Conservation (phyloP, 2,797 vertebrate genomes). For the Salmo trutta region DNA sequence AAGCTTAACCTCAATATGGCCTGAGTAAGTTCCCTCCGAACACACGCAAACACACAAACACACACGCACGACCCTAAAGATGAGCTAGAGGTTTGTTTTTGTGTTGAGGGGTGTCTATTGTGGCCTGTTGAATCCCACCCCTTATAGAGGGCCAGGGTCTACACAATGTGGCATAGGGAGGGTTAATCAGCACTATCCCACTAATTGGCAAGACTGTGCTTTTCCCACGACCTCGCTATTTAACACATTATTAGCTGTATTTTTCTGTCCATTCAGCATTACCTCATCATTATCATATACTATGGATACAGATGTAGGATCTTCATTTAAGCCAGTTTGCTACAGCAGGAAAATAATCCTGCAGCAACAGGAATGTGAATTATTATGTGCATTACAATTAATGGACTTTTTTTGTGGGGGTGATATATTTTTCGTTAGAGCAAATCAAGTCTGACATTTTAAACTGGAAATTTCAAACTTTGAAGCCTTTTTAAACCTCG, state of each 20-base stretch:
- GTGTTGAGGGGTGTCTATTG: conserved; percentile 34
- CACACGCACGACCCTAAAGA: neutral
- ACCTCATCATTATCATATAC: conserved; percentile 28
- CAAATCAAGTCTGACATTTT: no score
- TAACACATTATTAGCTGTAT: conserved; percentile 59
- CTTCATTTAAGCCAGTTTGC: no score
- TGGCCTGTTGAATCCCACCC: conserved; percentile 51
- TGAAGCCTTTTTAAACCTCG: no score
- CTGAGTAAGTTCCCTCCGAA: conserved; percentile 22
- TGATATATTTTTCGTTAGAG: no score
- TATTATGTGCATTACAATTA: no score
- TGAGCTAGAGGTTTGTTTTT: neutral
- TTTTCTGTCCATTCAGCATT: conserved; percentile 44
- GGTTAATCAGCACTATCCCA: conserved; percentile 45
- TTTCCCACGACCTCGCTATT: conserved; percentile 62
- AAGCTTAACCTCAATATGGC: conserved; percentile 22
- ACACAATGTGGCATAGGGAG: conserved; percentile 52
- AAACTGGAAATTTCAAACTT: no score
- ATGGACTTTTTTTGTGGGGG: no score
- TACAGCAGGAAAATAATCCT: no score
- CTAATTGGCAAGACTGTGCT: conserved; percentile 64
- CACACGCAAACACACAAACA: neutral
- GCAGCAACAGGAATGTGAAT: no score
- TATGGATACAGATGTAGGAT: neutral
- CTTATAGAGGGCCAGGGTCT: conserved; percentile 46